Base-by-base conservation (phyloP, 1,140 invertebrate species). In the Eurosta solidaginis region DNA sequence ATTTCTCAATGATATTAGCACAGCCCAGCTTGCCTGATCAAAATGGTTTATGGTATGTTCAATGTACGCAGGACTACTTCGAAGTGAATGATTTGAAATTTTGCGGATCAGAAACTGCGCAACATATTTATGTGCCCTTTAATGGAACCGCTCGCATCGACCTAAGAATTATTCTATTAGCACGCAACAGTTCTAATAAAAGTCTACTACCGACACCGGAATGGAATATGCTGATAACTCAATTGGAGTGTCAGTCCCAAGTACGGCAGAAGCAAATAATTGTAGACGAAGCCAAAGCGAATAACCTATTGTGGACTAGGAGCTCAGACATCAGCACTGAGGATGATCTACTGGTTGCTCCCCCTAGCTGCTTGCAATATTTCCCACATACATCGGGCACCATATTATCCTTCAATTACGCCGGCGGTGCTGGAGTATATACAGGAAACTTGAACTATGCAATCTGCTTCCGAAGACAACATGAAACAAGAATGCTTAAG, bases 121-220 rank as follows among this genome's bases (percentile, higher is more conserved):
- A 87, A 59, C 85, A 87, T 49, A 82, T 87, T 78, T 87, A 87
- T 59, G 82, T 87, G 52, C 82, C 84, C 9, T 81, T 87, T 79
- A 85, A 87, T 79, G 80, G 81, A 77, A 83, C 78, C 25, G 79
- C 74, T 6, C 85, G 84, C 0, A 50, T 85, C 20, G 83, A 85
- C 33, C 50, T 87, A 1, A 6, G 29, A 0, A 47, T 87, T 10
- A 5, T 7, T 0, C n/a, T 85, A 78, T 81, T 83, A 14, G 79
- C 81, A 79, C 83, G 85, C 5, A 80, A 77, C 0, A 81, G 83
- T 12, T 40, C 49, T 52, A 44, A 17, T 7, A 33, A 20, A 0
- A 36, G 40, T 0, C n/a, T n/a, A n/a, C 3, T 82, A 59, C 81
- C 81, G 0, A 75, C 77, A 0, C 79, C 83, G 27, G 29, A 40